Evolutionary conservation across 1,140 invertebrate genomes (phyloP).

Genomic region (Drosophila elegans): DNA sequence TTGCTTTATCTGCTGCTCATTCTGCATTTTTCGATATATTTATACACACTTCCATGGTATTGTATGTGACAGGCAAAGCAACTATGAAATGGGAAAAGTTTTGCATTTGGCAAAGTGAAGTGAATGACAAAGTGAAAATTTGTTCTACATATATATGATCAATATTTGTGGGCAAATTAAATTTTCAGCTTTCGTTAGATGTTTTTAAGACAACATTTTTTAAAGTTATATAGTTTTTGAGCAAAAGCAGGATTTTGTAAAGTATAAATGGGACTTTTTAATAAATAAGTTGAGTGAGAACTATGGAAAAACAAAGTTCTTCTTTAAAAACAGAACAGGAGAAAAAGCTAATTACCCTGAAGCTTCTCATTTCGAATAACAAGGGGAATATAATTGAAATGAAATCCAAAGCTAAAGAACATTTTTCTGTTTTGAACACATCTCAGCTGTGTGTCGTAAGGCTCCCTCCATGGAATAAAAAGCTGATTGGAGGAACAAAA

Average conservation of each 20-base stretch:
- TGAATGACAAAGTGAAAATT: conserved; percentile 38
- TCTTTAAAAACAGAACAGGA: too few species aligned
- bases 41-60: conserved; percentile 39
- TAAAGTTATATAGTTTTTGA: not conserved
- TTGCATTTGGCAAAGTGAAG: conserved; percentile 10
- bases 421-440: not conserved
- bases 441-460: conserved; percentile 1
- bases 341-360: too few species aligned
- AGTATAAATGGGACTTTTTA: not conserved
- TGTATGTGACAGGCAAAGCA: conserved; percentile 45
- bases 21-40: conserved; percentile 20
- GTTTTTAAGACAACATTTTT: not conserved
- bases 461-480: conserved; percentile 19
- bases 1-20: conserved; percentile 19
- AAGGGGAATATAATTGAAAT: too few species aligned
- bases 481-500: conserved; percentile 24
- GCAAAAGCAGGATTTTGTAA: not conserved
- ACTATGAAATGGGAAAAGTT: conserved; percentile 38
- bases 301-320: too few species aligned
- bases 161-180: conserved; percentile 24
- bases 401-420: not conserved
- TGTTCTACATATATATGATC: conserved; percentile 30
- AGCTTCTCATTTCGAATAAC: too few species aligned
- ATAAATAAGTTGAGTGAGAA: too few species aligned
- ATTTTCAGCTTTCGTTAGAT: conserved; percentile 4